phyloP scores from a whole-genome alignment of 2,888 invertebrate genomes.

The Lymantria monacha region DNA sequence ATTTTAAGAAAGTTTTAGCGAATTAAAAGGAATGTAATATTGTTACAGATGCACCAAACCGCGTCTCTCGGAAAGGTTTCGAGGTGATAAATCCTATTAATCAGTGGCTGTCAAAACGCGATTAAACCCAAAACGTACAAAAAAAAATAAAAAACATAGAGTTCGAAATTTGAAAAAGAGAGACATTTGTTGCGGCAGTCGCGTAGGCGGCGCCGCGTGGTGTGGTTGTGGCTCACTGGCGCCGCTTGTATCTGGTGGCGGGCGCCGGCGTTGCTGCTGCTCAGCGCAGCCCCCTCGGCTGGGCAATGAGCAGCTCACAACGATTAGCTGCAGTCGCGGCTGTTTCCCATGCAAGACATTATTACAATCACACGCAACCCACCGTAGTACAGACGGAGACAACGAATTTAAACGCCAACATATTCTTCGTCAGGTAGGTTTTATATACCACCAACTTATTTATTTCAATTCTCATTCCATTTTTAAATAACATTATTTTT shows the following conservation, averaged over 20 bases:
- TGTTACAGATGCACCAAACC: conserved; percentile 25
- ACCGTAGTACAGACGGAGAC: conserved; percentile 58
- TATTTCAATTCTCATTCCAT: too few relatives aligned
- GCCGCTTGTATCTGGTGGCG: conserved; percentile 62
- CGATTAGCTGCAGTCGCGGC: conserved; percentile 83
- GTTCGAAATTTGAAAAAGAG: conserved; percentile 23
- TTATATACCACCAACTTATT: too few relatives aligned
- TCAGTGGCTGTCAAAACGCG: conserved; percentile 31
- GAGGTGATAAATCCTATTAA: conserved; percentile 16
- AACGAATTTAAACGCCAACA: conserved; percentile 78
- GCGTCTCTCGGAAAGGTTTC: conserved; percentile 5
- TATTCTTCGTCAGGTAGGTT: conserved; percentile 90
- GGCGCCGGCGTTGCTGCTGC: conserved; percentile 61
- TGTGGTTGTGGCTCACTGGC: conserved; percentile 69
- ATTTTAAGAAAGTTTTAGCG: not conserved
- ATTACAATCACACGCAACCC: conserved; percentile 73
- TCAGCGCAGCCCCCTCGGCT: conserved; percentile 79
- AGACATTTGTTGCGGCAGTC: conserved; percentile 49
- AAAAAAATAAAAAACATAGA: conserved; percentile 15
- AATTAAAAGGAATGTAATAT: conserved; percentile 3
- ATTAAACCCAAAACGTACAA: conserved; percentile 14
- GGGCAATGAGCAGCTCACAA: conserved; percentile 86
- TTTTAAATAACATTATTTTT: too few relatives aligned
- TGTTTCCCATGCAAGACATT: conserved; percentile 67
- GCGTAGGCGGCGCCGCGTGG: conserved; percentile 59